Base-by-base conservation (phyloP, 2,797 vertebrate species). In the Pipistrellus nathusii region DNA sequence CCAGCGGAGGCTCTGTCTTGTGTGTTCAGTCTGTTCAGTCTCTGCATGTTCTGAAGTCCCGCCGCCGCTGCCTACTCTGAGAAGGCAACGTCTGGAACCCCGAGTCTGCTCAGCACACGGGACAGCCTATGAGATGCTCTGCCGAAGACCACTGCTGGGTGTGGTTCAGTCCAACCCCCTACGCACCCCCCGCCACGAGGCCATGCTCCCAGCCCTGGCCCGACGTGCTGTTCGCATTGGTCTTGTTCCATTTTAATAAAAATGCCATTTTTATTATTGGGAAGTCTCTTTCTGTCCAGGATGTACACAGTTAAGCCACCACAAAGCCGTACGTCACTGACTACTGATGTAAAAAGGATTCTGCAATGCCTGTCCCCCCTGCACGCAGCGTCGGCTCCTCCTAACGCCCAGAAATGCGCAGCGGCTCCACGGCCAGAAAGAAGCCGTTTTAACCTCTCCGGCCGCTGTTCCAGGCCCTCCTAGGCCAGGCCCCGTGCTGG, bases 111-210 rank as follows among this genome's bases (percentile, higher is more conserved):
- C 27, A 32, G 32, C 44, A 35, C 3, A 1, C 30, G 5, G 21
- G 82, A 72, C 9, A 11, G 10, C 1, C 41, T 4, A 10, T 5
- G 38, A n/a, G 35, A 27, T 8, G 14, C 3, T 23, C 68, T 55
- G n/a, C 2, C 4, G 13, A 25, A 55, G 48, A 64, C 3, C 5
- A 69, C 77, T 48, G 17, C 9, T 3, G 46, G 69, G 72, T 1
- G 11, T 1, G 25, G 55, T 1, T 9, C 48, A 64, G 64, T 1
- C 5, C 4, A 2, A 62, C 5, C 21, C 46, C 12, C 13, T 6
- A 46, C 44, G 11, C 44, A 46, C 11, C 44, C 17, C 30, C 13
- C 6, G 38, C 8, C 32, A 15, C 0, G 4, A 84, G n/a, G 5
- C 41, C 41, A 3, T 0, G 59, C 57, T 30, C 66, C 44, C 44